Evolutionary conservation across 1,140 invertebrate genomes (phyloP).

Genomic region (Drosophila busckii): DNA sequence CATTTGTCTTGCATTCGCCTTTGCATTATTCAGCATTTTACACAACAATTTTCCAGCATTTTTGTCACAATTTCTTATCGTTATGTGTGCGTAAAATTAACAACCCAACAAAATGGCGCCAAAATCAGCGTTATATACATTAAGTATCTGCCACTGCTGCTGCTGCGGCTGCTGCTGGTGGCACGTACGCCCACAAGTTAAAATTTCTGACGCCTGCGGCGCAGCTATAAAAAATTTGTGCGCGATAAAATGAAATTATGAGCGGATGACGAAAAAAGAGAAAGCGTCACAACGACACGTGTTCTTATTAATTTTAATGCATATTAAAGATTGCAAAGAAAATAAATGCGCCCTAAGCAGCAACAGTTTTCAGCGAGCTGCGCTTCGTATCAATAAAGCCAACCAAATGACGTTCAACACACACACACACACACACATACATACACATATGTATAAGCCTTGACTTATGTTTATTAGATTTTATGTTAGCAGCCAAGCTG

Average conservation of each 20-base stretch:
- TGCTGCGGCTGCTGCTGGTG: no score
- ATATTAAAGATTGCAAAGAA: conserved; percentile 71
- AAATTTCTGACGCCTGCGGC: conserved; percentile 68
- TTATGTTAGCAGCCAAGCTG: conserved; percentile 40
- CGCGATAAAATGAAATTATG: conserved; percentile 73
- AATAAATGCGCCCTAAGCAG: no score
- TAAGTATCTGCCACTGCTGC: no score
- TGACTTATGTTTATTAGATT: conserved; percentile 73
- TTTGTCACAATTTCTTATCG: conserved; percentile 72
- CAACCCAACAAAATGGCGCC: conserved; percentile 65
- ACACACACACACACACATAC: conserved; percentile 1
- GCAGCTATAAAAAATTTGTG: conserved; percentile 72
- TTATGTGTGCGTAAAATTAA: conserved; percentile 73
- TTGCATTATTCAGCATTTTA: conserved; percentile 5
- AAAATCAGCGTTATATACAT: conserved; percentile 70
- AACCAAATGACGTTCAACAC: conserved; percentile 7
- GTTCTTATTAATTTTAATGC: conserved; percentile 78
- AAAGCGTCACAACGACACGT: conserved; percentile 46
- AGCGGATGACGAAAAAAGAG: conserved; percentile 31
- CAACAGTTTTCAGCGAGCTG: conserved; percentile 3
- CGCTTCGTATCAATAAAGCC: conserved; percentile 54
- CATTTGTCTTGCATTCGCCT: background rate
- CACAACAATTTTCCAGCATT: conserved; percentile 61
- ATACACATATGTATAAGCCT: conserved; percentile 8
- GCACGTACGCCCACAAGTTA: no score